Evolutionary conservation across 2,113 vertebrate species (phyloP).

Genomic region (Uropsilus gracilis): DNA sequence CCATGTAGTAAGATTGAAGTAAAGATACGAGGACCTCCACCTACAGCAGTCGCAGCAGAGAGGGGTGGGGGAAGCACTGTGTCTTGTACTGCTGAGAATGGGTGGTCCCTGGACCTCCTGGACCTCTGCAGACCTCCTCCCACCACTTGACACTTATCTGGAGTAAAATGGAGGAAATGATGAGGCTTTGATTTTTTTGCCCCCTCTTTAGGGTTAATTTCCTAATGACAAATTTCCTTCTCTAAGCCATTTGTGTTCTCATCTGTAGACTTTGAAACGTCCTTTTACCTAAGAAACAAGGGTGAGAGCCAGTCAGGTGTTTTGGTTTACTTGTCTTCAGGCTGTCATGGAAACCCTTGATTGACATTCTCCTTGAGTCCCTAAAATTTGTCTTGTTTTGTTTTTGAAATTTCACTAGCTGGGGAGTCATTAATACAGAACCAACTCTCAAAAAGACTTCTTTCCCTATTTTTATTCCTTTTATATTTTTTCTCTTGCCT

Average conservation of each 20-base stretch:
- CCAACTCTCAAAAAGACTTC: neutral
- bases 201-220: neutral
- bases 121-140: neutral
- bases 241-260: neutral
- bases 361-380: neutral
- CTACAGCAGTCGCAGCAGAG: too few relatives aligned
- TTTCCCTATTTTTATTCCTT: too few relatives aligned
- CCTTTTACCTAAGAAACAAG: neutral
- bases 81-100: neutral
- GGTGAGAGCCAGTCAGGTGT: neutral
- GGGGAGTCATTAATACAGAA: neutral
- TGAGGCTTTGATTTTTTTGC: neutral
- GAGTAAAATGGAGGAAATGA: neutral
- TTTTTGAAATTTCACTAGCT: neutral
- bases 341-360: neutral
- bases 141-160: neutral
- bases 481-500: too few relatives aligned
- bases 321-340: too few relatives aligned
- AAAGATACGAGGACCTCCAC: too few relatives aligned
- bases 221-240: neutral
- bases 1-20: constrained; percentile 31
- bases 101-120: neutral
- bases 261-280: neutral
- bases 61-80: too few relatives aligned
- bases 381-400: neutral